phyloP scores from a whole-genome alignment of 2,888 invertebrate genomes.

The Octodonta nipae region DNA sequence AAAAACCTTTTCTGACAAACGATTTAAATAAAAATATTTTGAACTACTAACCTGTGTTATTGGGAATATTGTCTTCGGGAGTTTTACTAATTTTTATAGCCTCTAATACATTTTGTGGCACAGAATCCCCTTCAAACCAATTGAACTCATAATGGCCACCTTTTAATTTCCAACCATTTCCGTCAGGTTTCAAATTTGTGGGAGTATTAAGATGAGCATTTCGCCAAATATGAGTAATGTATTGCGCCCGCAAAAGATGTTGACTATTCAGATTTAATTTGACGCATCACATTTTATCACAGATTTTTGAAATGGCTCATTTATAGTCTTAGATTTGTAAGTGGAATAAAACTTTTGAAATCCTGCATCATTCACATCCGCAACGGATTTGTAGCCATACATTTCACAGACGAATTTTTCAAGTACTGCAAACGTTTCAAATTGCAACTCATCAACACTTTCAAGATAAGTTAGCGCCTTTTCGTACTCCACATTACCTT shows the following conservation, averaged over 20 bases:
- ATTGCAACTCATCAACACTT: conserved; percentile 8
- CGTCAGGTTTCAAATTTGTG: conserved; percentile 3
- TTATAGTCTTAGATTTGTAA: background rate
- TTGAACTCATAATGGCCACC: conserved; percentile 6
- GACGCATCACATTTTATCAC: conserved; percentile 10
- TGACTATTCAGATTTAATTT: conserved; percentile 17
- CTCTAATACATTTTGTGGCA: conserved; percentile 6
- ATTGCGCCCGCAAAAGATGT: conserved; percentile 13
- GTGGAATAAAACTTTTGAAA: conserved; percentile 6
- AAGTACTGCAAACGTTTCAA: conserved; percentile 7
- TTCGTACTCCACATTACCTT: conserved; percentile 10
- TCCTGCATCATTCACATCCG: conserved; percentile 9
- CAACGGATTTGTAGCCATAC: conserved; percentile 9
- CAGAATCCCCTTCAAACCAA: conserved; percentile 9
- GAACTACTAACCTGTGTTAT: too few relatives aligned
- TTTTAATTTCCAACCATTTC: conserved; percentile 7
- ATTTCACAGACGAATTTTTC: conserved; percentile 15
- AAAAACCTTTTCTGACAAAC: too few relatives aligned
- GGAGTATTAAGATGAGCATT: conserved; percentile 9
- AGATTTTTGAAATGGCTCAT: conserved; percentile 7
- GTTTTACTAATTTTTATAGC: too few relatives aligned
- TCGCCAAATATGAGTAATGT: conserved; percentile 14
- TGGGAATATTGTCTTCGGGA: too few relatives aligned
- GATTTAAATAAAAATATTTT: too few relatives aligned
- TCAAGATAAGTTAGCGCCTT: conserved; percentile 8